Conservation (phyloP, 1,140 invertebrate species). For the Anastatus disparis region DNA sequence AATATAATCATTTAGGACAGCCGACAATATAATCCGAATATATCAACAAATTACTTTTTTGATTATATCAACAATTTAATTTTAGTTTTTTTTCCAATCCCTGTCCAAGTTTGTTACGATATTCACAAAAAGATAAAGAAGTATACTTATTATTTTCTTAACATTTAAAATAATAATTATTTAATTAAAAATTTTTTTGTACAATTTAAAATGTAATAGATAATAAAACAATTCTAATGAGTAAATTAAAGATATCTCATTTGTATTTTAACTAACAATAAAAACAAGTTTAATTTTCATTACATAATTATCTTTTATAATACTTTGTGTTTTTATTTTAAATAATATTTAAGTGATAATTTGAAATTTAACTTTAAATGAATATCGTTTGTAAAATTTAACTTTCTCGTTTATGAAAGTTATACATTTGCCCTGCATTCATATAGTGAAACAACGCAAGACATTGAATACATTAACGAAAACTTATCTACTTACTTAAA, state of each 20-base stretch:
- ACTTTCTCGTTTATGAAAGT: slow-evolving; percentile 11
- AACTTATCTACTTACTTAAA: slow-evolving; percentile 30
- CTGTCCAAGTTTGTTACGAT: slow-evolving; percentile 31
- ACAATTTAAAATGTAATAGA: slow-evolving; percentile 28
- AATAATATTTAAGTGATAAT: background rate
- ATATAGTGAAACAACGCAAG: background rate
- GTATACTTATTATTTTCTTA: slow-evolving; percentile 23
- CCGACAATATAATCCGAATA: slow-evolving; percentile 32
- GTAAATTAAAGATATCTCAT: slow-evolving; percentile 28
- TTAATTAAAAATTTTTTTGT: slow-evolving; percentile 16
- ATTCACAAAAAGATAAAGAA: slow-evolving; percentile 34
- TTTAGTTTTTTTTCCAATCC: slow-evolving; percentile 28
- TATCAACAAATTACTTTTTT: slow-evolving; percentile 46
- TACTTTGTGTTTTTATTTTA: slow-evolving; percentile 28
- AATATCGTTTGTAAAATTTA: slow-evolving; percentile 25
- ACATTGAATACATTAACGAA: slow-evolving; percentile 29
- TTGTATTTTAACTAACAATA: slow-evolving; percentile 21
- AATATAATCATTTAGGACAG: slow-evolving; percentile 41
- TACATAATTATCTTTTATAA: slow-evolving; percentile 14
- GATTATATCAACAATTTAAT: slow-evolving; percentile 37
- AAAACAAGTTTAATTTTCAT: slow-evolving; percentile 1
- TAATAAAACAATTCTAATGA: slow-evolving; percentile 22
- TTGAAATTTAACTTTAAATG: slow-evolving; percentile 15
- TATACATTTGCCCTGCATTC: background rate
- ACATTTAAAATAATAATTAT: slow-evolving; percentile 15